Base-by-base conservation (phyloP, 1,140 invertebrate genomes). In the Elymnias hypermnestra region DNA sequence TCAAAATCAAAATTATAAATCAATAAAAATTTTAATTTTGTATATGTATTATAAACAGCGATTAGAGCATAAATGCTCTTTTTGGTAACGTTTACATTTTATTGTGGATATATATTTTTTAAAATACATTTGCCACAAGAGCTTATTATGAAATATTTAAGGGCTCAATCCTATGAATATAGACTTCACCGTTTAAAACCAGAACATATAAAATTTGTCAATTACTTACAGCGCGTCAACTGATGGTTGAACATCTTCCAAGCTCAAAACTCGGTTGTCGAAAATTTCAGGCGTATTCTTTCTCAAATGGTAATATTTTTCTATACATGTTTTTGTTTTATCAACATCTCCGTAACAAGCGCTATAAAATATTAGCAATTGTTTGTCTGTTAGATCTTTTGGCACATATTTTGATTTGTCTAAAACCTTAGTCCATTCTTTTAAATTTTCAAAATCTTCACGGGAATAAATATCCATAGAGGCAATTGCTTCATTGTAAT, bases 221-320 rank as follows among this genome's bases (percentile, higher is more conserved):
- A 43, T 12, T 62, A 84, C 83, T 84, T 72, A 89, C 88, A 89
- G 53, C 1, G 75, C 74, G 55, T 83, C 77, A 0, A 82, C 39
- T 2, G 81, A 71, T 19, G 64, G 61, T 39, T 72, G 69, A 28
- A 86, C 17, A 6, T 83, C 71, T 8, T 71, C 62, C 1, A 67
- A 48, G 52, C 52, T 54, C 9, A 83, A 39, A 53, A 88, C 71
- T 41, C 89, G 68, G 18, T 89, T 81, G 39, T 78, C 74, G 53
- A 91, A 92, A 39, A 91, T 87, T 60, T 91, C 89, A 0, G 90
- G 88, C 0, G 81, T 79, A 45, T 86, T 88, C 35, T 86, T 84
- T 37, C 88, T 84, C 25, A 87, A 63, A 17, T 74, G 76, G 58
- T 89, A 92, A 67, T 91, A 91, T 46, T 76, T 83, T 36, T 86